Evolutionary conservation across 2,888 invertebrate genomes (phyloP), one percentile per base, ranked within the genome.

Genomic region (Dryococelus australis): DNA sequence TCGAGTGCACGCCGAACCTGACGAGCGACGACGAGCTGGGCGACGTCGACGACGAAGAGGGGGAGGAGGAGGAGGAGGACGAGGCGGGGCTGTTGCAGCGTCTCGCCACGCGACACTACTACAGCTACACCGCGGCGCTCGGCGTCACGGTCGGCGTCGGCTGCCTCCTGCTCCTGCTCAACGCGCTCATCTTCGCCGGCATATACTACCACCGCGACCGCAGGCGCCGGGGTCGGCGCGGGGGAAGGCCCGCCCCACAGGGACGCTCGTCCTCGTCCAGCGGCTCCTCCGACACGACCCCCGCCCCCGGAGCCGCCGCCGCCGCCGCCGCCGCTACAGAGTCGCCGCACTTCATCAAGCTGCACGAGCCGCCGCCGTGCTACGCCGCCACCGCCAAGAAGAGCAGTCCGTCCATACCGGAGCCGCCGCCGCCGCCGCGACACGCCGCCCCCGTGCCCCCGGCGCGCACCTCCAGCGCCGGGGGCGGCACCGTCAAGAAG

Each of bases 131-230:
- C 4, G 96, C 96, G 83, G 96, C 96, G 5, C 93, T 97, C 86
- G 96, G 96, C 0, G 96, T 96, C 89, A 96, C 96, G 6, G 95
- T 96, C 13, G 96, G 96, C 13, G 95, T 96, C 0, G 96, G 96
- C 24, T 96, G 96, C 91, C 94, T 96, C 89, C 94, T 96, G 47
- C 92, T 96, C 35, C 94, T 96, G 2, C 93, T 96, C 43, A 96
- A 96, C 92, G 95, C 96, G 93, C 92, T 96, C 88, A 96, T 96
- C 89, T 96, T 96, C 91, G 96, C 96, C 1, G 96, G 96, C 4
- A 96, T 96, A 90, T 96, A 96, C 91, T 94, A 96, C 90, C 96
- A 96, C 91, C 92, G 96, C n/a, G 95, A 95, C 65, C 93, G 95
- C 91, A 65, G 91, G 91, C 12, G 91, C 90, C 13, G 92, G 53